Conservation (phyloP, 2,113 vertebrate species). For the Sminthopsis crassicaudata region DNA sequence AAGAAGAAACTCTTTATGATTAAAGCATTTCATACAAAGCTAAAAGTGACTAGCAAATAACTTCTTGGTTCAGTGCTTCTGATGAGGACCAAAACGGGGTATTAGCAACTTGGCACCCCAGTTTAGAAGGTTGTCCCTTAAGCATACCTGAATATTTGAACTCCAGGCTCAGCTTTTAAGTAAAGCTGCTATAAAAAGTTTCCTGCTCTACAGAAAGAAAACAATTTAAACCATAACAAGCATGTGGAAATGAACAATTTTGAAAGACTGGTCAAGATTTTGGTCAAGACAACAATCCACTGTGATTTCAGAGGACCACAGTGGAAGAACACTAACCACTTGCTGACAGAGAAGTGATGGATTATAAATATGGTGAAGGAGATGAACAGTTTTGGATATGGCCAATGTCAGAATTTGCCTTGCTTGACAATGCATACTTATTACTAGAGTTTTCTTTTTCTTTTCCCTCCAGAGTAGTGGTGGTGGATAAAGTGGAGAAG, state of each 20-base stretch:
- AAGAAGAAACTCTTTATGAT: not conserved
- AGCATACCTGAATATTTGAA: conserved; percentile 7
- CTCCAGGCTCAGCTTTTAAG: not conserved
- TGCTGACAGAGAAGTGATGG: not conserved
- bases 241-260: conserved; percentile 13
- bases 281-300: not conserved
- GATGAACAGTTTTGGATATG: not conserved
- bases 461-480: not conserved
- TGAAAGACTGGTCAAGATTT: not conserved
- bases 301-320: not conserved
- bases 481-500: not conserved
- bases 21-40: not conserved
- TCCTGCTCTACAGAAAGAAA: conserved; percentile 20
- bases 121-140: not conserved
- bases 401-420: not conserved
- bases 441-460: not conserved
- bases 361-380: not conserved
- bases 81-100: not conserved
- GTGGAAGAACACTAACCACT: not conserved
- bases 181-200: not conserved
- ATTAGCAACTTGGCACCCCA: too few species aligned
- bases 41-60: not conserved
- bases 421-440: not conserved
- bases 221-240: conserved; percentile 5
- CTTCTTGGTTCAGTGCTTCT: not conserved